These are phyloP conservation scores for Takifugu rubripes DNA, from an alignment of 2,797 vertebrate species.

Conservation along the genomic window DNA sequence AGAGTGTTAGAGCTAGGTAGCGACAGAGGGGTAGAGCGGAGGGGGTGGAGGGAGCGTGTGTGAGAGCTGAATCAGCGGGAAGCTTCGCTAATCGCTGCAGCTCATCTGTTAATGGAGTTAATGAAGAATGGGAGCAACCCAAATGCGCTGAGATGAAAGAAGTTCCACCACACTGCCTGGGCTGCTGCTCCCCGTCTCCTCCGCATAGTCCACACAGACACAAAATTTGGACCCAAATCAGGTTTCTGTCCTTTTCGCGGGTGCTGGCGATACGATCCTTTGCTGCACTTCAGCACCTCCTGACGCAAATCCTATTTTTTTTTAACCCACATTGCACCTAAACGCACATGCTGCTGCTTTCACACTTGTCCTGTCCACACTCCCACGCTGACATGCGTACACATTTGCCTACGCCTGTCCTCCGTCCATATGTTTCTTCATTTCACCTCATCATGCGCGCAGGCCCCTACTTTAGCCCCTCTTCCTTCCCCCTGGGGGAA, in stretches of 20 bases:
- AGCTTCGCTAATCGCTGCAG: conserved; percentile 80
- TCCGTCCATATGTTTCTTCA: conserved; percentile 66
- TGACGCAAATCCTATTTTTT: conserved; percentile 56
- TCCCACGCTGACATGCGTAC: conserved; percentile 29
- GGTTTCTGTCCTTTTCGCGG: conserved; percentile 43
- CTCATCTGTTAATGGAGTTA: conserved; percentile 88
- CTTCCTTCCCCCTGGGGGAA: conserved; percentile 31
- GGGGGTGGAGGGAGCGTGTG: conserved; percentile 29
- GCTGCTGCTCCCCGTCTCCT: conserved; percentile 64
- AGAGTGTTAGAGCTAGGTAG: conserved; percentile 46
- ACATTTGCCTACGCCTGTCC: conserved; percentile 53
- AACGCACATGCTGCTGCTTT: conserved; percentile 55
- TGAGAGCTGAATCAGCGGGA: conserved; percentile 83
- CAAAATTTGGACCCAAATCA: conserved; percentile 17
- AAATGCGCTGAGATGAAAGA: conserved; percentile 84
- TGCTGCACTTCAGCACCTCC: conserved; percentile 56
- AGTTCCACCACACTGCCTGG: conserved; percentile 82
- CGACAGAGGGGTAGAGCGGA: conserved; percentile 47
- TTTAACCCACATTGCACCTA: conserved; percentile 53
- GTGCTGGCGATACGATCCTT: conserved; percentile 27
- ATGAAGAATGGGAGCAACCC: conserved; percentile 84
- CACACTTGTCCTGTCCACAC: conserved; percentile 54
- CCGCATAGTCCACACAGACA: conserved; percentile 25
- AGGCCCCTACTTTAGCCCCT: conserved; percentile 55
- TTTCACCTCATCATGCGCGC: conserved; percentile 64